Conservation (phyloP, 2,113 vertebrate species). For the Gallinago undulata region DNA sequence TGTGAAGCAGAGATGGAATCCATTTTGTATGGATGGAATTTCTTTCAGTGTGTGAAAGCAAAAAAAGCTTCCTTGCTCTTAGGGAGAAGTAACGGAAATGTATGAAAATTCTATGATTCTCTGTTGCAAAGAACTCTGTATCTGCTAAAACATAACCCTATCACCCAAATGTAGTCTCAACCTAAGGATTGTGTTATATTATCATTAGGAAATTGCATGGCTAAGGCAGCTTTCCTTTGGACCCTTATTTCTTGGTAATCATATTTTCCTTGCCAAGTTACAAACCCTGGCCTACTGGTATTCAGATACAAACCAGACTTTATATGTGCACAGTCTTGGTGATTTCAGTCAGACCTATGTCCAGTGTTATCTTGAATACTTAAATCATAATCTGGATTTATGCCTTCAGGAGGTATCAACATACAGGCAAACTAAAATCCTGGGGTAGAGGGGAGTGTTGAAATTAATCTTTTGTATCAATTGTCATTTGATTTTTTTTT, state of each 20-base stretch:
- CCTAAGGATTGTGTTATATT: neutral
- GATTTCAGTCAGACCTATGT: neutral
- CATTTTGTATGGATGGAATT: neutral
- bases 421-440: neutral
- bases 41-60: neutral
- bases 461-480: neutral
- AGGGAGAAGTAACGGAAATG: neutral
- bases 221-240: neutral
- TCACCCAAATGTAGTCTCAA: neutral
- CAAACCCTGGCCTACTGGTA: neutral
- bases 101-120: neutral
- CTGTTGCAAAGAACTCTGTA: neutral
- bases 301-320: neutral
- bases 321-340: neutral
- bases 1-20: neutral
- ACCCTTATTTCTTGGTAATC: neutral
- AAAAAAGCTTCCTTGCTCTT: neutral
- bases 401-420: neutral
- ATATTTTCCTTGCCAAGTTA: neutral
- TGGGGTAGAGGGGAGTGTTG: neutral
- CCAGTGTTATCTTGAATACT: neutral
- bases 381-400: neutral
- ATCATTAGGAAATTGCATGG: neutral
- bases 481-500: slow-evolving; percentile 33
- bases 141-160: neutral